Conservation (phyloP, 2,113 vertebrate species). For the Perognathus longimembris region DNA sequence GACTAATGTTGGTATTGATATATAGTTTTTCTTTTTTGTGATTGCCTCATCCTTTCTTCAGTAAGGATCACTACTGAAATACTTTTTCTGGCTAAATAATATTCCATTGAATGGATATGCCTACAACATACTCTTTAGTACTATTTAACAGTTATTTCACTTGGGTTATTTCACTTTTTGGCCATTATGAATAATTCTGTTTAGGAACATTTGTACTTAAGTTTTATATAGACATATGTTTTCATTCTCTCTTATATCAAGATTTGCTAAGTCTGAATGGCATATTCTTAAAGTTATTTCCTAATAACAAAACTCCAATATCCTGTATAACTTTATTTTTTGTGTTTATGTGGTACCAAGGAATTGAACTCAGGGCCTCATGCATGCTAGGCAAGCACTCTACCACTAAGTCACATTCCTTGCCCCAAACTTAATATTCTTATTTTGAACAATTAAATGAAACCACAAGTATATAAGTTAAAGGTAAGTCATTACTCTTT, state of each 20-base stretch:
- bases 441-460: background rate
- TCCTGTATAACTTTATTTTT: no score
- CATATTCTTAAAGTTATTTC: background rate
- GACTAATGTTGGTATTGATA: background rate
- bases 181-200: background rate
- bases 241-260: constrained; percentile 1
- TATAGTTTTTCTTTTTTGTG: background rate
- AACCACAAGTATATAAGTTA: background rate
- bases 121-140: background rate
- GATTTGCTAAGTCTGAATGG: background rate
- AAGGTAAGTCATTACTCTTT: background rate
- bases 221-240: background rate
- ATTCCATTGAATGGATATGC: background rate
- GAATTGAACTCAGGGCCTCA: no score
- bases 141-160: no score
- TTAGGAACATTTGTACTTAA: background rate
- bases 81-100: background rate
- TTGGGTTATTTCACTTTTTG: background rate
- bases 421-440: background rate
- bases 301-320: no score
- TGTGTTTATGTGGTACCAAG: no score
- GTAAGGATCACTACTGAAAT: background rate
- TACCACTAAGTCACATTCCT: no score
- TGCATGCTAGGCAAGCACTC: no score
- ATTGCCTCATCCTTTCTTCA: background rate